Percentiles rank a stretch among this genome's conserved stretches.
Evolutionary conservation across 2,113 vertebrate species (phyloP).

Genomic region (Eulemur macaco): DNA sequence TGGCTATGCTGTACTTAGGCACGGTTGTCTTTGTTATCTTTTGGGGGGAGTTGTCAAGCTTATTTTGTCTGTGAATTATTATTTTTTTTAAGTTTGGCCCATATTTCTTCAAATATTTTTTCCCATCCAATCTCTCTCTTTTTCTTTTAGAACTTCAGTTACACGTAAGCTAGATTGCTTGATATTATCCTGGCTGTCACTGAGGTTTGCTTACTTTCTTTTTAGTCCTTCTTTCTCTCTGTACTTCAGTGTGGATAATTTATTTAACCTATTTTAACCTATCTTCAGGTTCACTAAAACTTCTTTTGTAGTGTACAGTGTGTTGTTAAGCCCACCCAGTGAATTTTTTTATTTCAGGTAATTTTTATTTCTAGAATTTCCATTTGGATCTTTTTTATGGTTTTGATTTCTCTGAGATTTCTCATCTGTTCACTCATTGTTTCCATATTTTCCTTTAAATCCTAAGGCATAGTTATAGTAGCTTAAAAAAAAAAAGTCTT

Average conservation of each 20-base stretch:
- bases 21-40: background rate
- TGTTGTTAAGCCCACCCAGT: background rate
- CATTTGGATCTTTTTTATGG: background rate
- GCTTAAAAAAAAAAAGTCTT: background rate
- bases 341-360: slow-evolving; percentile 28
- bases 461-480: background rate
- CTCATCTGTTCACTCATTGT: background rate
- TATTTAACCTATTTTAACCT: background rate
- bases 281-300: background rate
- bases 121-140: background rate
- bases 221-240: background rate
- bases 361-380: slow-evolving; percentile 29
- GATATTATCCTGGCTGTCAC: background rate
- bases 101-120: slow-evolving; percentile 12
- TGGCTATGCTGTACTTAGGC: background rate
- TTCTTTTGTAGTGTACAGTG: background rate
- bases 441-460: slow-evolving; percentile 37
- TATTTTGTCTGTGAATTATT: background rate
- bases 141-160: slow-evolving; percentile 19
- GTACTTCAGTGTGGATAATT: background rate
- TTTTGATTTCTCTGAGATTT: slow-evolving; percentile 12
- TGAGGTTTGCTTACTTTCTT: background rate
- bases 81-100: background rate
- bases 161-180: background rate
- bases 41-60: background rate